Base-by-base conservation (phyloP, 2,113 vertebrate genomes). In the Glaucomys volans region DNA sequence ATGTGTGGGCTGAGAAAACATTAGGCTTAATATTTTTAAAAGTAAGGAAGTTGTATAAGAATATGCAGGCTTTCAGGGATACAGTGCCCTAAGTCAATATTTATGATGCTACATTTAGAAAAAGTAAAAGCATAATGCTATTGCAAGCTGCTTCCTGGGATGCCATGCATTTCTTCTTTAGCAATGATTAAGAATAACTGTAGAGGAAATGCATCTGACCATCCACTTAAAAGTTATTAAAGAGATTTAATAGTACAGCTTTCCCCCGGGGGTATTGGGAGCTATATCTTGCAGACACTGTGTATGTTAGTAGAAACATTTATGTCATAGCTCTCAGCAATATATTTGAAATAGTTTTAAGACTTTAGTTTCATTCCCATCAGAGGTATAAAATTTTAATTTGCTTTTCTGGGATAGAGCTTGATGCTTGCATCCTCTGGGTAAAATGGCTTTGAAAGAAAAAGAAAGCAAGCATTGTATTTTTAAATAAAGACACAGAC, bases 171-270 rank as follows among this genome's bases (percentile, higher is more conserved):
- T 98, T 97, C 88, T 98, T 96, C 97, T 95, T 94, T 50, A 97
- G 76, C 12, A 37, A 91, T 88, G 96, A 95, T 95, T 98, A 96
- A 96, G 97, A 97, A 89, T 92, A 97, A 95, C 91, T 96, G 96
- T 91, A 94, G 93, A 95, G 96, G 87, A 97, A 98, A 98, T 95
- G 52, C 97, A 93, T 97, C 90, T 84, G 81, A 90, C 87, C 86
- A 62, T 92, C 97, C 96, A 84, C 97, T 98, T 95, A 95, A 95
- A 98, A 88, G 75, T 97, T 97, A 82, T 95, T 93, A 97, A 97
- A 98, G 87, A 79, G 91, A 96, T 95, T 86, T 95, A 97, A 97
- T 92, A 94, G 84, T 83, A 5, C 92, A 94, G 94, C 69, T 89
- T 69, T 94, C 42, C 42, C 79, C 12, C 64, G 16, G 0, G 16